These are phyloP conservation scores for Archivesica marissinica DNA, from an alignment of 1,140 invertebrate species.

Conservation along the genomic window DNA sequence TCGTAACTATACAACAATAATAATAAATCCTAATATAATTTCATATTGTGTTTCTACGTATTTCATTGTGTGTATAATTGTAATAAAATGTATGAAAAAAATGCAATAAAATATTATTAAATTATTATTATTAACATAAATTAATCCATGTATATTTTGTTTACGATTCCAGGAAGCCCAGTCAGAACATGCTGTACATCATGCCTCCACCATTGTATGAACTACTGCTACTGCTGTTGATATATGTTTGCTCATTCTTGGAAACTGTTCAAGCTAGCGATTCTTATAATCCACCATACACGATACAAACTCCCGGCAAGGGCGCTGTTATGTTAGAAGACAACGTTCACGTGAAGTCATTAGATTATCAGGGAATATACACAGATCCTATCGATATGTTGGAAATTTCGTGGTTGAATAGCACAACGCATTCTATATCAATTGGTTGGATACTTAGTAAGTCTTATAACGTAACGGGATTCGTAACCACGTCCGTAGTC, in stretches of 20 bases:
- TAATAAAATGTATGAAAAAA: too few relatives aligned
- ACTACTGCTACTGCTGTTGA: constrained; percentile 7
- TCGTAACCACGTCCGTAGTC: constrained; percentile 4
- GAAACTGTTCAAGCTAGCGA: neutral
- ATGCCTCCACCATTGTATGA: neutral
- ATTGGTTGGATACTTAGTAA: neutral
- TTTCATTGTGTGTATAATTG: too few relatives aligned
- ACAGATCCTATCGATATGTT: neutral
- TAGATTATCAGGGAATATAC: neutral
- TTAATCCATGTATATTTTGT: too few relatives aligned
- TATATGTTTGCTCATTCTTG: neutral
- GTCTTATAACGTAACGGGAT: constrained; percentile 27
- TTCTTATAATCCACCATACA: neutral
- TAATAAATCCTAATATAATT: too few relatives aligned
- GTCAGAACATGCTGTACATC: too few relatives aligned
- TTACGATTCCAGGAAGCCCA: too few relatives aligned
- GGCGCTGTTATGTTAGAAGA: neutral
- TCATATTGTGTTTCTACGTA: too few relatives aligned
- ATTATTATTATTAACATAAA: too few relatives aligned
- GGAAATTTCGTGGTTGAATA: constrained; percentile 24
- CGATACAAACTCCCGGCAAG: neutral
- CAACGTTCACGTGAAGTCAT: neutral
- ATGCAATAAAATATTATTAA: too few relatives aligned
- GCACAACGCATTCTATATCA: constrained; percentile 20
- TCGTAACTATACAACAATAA: too few relatives aligned